These are phyloP conservation scores for Auanema sp. DNA, from an alignment of 2,888 invertebrate species.

Conservation along the genomic window DNA sequence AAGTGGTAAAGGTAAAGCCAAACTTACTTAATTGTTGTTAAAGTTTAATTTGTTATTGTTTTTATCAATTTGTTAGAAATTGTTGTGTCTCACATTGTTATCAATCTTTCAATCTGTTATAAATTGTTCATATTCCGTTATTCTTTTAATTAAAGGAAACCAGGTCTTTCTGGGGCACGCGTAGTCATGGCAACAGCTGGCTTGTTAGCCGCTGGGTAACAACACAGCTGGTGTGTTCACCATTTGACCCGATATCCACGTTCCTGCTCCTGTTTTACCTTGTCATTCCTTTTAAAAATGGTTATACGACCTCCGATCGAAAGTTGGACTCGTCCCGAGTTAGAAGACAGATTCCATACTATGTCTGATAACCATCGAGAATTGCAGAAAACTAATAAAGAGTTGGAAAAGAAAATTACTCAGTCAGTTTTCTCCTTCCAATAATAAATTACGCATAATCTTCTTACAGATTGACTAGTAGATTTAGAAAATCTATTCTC, in stretches of 20 bases:
- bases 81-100: not conserved
- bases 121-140: too few relatives aligned
- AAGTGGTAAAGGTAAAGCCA: constrained; percentile 34
- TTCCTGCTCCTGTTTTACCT: too few relatives aligned
- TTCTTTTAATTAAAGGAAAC: too few relatives aligned
- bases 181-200: too few relatives aligned
- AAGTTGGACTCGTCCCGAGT: constrained; percentile 54
- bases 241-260: too few relatives aligned
- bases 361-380: constrained; percentile 31
- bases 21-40: constrained; percentile 18
- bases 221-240: too few relatives aligned
- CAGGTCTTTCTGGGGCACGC: too few relatives aligned
- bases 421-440: constrained; percentile 24
- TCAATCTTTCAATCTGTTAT: not conserved
- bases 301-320: constrained; percentile 52
- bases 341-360: constrained; percentile 57
- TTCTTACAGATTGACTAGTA: constrained; percentile 41
- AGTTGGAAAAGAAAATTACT: constrained; percentile 48
- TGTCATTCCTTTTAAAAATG: constrained; percentile 20
- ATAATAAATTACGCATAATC: not conserved
- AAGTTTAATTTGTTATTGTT: constrained; percentile 1
- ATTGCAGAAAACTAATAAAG: constrained; percentile 43
- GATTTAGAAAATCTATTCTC: constrained; percentile 32
- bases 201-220: too few relatives aligned
- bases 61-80: constrained; percentile 9